Base-by-base conservation (phyloP, 1,140 invertebrate species). In the Mya arenaria region DNA sequence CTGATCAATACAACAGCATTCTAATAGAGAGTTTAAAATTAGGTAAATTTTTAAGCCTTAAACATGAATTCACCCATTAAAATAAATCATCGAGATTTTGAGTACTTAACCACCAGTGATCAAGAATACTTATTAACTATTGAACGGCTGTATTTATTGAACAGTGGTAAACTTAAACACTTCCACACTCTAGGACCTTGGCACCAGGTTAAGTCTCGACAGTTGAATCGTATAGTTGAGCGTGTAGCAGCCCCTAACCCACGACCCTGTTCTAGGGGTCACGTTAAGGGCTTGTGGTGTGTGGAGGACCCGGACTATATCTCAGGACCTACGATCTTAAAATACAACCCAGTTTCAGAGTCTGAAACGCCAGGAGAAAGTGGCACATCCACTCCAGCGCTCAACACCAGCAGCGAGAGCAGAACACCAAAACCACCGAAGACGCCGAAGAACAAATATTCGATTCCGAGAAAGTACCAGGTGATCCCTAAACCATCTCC, bases 21-120 rank as follows among this genome's bases (percentile, higher is more conserved):
- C n/a, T n/a, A n/a, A n/a, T n/a, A n/a, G n/a, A n/a, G n/a, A n/a
- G n/a, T n/a, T n/a, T n/a, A n/a, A n/a, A n/a, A n/a, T n/a, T n/a
- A n/a, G n/a, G n/a, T n/a, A n/a, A n/a, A n/a, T n/a, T n/a, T n/a
- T n/a, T n/a, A n/a, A 65, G 32, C 4, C 15, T 19, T 44, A 36
- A 75, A 28, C 39, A 82, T 82, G 79, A 63, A 74, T 82, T 41
- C 32, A 52, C 79, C 79, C 30, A 74, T 55, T 39, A 28, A 28
- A 32, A 34, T 82, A 66, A 82, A 82, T 52, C 58, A 60, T 8
- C 34, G 44, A 17, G 79, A 82, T 32, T 82, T 82, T 36, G 79
- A 82, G 68, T 74, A 82, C 56, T 66, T 82, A 82, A 82, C 79
- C 0, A 37, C 55, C 44, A 74, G 79, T 25, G 79, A 82, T 66